Percentiles rank a stretch among this genome's conserved stretches.
Conservation (phyloP, 2,797 vertebrate species). For the Argentina silus region DNA sequence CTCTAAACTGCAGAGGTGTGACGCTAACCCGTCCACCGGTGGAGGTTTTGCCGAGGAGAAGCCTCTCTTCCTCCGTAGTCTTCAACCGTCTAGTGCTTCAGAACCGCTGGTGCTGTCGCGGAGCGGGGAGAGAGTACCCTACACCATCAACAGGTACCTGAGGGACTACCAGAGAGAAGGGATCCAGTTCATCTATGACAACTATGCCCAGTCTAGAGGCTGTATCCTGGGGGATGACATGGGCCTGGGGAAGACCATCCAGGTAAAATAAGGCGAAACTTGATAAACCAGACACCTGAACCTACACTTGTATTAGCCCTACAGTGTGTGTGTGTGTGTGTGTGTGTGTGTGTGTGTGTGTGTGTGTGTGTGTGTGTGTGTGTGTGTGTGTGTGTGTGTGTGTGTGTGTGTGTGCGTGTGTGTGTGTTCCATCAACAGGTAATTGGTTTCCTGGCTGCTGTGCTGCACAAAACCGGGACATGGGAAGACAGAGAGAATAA, state of each 20-base stretch:
- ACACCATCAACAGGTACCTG: conserved; percentile 94
- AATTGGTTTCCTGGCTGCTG: conserved; percentile 93
- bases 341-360: neutral
- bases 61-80: conserved; percentile 82
- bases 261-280: conserved; percentile 76
- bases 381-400: conserved; percentile 1
- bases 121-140: conserved; percentile 81
- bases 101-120: conserved; percentile 79
- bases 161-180: conserved; percentile 95
- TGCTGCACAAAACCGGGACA: conserved; percentile 91
- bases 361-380: too few species aligned
- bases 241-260: conserved; percentile 97
- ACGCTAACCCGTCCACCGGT: conserved; percentile 6
- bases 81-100: conserved; percentile 60
- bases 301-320: neutral
- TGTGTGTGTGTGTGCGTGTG: conserved; percentile 1
- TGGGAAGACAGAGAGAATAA: conserved; percentile 92
- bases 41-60: conserved; percentile 81
- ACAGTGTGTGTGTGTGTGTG: neutral
- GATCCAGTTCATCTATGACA: conserved; percentile 85
- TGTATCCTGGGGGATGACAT: conserved; percentile 98
- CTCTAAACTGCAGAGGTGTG: conserved; percentile 68
- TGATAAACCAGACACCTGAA: neutral
- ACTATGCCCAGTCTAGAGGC: conserved; percentile 81
- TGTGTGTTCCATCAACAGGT: conserved; percentile 73